These are phyloP conservation scores for Lichenostomus cassidix DNA, from an alignment of 2,113 vertebrate genomes.

Conservation along the genomic window DNA sequence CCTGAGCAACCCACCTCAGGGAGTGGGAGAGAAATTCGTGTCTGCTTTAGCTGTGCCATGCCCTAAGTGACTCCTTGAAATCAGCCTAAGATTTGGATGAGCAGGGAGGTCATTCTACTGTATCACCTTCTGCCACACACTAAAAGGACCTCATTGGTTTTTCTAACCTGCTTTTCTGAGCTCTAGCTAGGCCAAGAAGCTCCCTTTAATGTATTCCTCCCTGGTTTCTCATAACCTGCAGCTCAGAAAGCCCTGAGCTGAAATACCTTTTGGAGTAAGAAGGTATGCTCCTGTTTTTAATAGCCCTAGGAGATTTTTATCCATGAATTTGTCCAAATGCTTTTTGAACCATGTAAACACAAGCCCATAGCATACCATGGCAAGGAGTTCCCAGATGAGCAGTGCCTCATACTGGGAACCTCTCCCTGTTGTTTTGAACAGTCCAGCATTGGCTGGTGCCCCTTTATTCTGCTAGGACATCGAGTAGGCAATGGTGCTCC, in stretches of 20 bases:
- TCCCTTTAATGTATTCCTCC: neutral
- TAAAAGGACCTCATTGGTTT: neutral
- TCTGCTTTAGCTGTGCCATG: neutral
- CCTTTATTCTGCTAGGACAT: neutral
- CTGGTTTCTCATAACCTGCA: neutral
- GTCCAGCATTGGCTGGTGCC: neutral
- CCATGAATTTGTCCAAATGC: neutral
- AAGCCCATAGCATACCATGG: neutral
- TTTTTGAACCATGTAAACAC: neutral
- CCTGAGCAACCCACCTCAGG: neutral
- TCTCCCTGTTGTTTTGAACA: neutral
- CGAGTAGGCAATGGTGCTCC: neutral
- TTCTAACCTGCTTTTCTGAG: neutral
- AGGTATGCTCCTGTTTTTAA: neutral
- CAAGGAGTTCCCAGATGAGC: neutral
- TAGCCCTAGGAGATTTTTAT: neutral
- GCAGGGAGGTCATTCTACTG: neutral
- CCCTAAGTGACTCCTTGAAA: neutral
- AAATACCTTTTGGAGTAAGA: neutral
- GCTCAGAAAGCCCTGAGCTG: neutral
- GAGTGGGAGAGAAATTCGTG: neutral
- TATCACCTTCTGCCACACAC: neutral
- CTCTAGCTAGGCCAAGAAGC: neutral
- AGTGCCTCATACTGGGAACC: neutral
- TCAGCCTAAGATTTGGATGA: neutral